These are phyloP conservation scores for Corapipo altera DNA, from an alignment of 2,113 vertebrate species.

Conservation along the genomic window DNA sequence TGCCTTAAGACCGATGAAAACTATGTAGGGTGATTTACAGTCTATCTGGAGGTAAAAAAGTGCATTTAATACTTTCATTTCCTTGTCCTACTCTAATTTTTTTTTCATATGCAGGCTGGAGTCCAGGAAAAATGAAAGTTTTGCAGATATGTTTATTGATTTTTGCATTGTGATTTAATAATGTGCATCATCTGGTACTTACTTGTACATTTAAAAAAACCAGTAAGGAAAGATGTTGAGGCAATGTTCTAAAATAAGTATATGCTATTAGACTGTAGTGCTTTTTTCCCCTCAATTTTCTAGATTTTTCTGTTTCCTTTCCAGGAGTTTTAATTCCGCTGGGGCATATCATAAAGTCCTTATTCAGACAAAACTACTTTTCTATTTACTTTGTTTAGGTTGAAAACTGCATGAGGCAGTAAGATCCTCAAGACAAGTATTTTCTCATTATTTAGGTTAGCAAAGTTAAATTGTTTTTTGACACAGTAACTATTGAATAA, in stretches of 20 bases:
- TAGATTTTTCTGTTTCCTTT: conserved; percentile 32
- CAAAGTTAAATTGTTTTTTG: background rate
- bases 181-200: background rate
- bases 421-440: background rate
- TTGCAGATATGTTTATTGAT: background rate
- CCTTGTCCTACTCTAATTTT: background rate
- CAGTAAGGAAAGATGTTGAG: background rate
- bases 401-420: conserved; percentile 13
- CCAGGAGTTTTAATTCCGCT: background rate
- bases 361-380: conserved; percentile 15
- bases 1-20: background rate
- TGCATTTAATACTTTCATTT: background rate
- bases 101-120: background rate
- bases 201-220: background rate
- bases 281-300: conserved; percentile 1
- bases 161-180: background rate
- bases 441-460: conserved; percentile 10
- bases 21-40: background rate
- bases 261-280: background rate
- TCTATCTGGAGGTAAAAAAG: background rate
- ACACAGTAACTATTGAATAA: background rate
- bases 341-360: conserved; percentile 3
- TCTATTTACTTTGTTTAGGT: background rate
- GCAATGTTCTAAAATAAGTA: conserved; percentile 1
- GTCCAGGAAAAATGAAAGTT: conserved; percentile 22